Conservation (phyloP, 2,797 vertebrate species). For the Hylomyscus alleni region DNA sequence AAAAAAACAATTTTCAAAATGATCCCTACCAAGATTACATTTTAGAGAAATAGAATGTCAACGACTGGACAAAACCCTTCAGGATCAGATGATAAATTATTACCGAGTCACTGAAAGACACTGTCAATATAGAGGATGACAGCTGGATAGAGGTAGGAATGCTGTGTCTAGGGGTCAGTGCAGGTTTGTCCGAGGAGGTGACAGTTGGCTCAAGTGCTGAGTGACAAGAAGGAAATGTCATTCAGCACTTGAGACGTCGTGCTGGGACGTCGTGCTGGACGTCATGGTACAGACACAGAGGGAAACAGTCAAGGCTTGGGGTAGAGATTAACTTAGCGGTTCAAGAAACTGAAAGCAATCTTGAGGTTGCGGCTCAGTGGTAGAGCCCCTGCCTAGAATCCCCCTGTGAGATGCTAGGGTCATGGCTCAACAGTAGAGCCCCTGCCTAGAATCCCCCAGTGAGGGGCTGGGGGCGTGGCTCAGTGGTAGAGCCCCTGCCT, state of each 20-base stretch:
- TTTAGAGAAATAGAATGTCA: constrained; percentile 16
- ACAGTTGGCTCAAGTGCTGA: not conserved
- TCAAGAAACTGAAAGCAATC: not conserved
- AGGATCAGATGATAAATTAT: not conserved
- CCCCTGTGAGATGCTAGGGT: not conserved
- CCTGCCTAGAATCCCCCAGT: not conserved
- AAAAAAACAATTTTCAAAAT: not conserved
- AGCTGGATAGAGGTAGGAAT: not conserved
- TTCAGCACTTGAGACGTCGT: too few species aligned
- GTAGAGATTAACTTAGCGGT: not conserved
- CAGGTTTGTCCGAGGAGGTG: not conserved
- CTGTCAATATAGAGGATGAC: not conserved
- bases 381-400: not conserved
- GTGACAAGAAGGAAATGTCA: not conserved
- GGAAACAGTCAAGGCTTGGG: not conserved
- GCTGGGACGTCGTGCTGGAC: too few species aligned
- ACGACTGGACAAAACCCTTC: not conserved
- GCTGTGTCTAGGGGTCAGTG: not conserved
- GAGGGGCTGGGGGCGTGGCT: not conserved
- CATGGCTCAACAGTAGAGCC: not conserved
- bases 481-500: not conserved
- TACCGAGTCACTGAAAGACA: not conserved
- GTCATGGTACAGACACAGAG: not conserved
- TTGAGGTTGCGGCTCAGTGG: not conserved
- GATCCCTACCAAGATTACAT: not conserved